A percentile compares a stretch with the other conserved stretches of the same genome.
These are phyloP conservation scores for Drosophila sproati DNA, from an alignment of 1,140 invertebrate genomes.

Conservation along the genomic window DNA sequence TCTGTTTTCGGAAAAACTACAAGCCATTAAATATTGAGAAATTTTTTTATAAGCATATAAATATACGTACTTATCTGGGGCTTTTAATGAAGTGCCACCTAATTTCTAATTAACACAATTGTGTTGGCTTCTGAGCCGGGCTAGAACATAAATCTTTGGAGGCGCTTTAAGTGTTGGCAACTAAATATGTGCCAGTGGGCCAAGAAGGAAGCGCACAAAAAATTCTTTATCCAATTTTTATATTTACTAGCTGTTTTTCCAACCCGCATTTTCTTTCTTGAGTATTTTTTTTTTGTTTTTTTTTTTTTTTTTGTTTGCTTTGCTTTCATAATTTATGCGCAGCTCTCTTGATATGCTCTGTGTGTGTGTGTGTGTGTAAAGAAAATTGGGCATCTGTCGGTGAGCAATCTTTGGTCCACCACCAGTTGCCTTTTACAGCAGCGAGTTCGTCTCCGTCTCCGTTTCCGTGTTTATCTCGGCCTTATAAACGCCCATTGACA, in stretches of 20 bases:
- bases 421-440: conserved; percentile 31
- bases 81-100: conserved; percentile 54
- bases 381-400: conserved; percentile 8
- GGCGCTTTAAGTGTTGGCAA: conserved; percentile 65
- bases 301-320: conserved; percentile 6
- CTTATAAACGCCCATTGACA: conserved; percentile 29
- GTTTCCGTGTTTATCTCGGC: not conserved
- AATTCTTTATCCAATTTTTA: conserved; percentile 54
- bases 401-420: conserved; percentile 25
- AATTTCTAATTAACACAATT: conserved; percentile 68
- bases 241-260: conserved; percentile 46
- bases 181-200: conserved; percentile 32
- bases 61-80: conserved; percentile 6
- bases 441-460: conserved; percentile 4
- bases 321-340: conserved; percentile 79
- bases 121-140: conserved; percentile 16
- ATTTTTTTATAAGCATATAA: conserved; percentile 21
- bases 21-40: too few species aligned
- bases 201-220: conserved; percentile 16
- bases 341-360: conserved; percentile 64
- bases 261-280: not conserved
- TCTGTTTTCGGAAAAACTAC: too few species aligned
- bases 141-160: conserved; percentile 68
- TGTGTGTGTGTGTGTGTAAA: conserved; percentile 1
- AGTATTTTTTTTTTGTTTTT: not conserved